A percentile compares a stretch with the other conserved stretches of the same genome.
Conservation (phyloP, 2,888 invertebrate genomes). For the Diadromus collaris region DNA sequence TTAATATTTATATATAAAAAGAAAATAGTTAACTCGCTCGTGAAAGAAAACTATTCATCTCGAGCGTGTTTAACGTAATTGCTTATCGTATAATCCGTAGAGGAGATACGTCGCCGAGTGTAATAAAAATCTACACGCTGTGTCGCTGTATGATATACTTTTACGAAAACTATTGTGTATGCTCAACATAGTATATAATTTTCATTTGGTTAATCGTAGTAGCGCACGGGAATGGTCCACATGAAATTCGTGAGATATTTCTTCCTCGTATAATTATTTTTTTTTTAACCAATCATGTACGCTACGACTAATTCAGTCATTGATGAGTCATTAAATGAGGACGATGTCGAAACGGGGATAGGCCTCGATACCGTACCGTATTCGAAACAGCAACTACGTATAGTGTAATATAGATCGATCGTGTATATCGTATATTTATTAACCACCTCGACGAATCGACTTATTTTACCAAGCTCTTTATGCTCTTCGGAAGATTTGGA, state of each 20-base stretch:
- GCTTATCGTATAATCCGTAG: constrained; percentile 18
- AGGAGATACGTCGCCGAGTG: constrained; percentile 22
- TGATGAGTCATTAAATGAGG: constrained; percentile 38
- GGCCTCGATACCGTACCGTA: not conserved
- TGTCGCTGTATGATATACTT: constrained; percentile 26
- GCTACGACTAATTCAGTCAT: constrained; percentile 57
- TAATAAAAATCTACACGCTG: constrained; percentile 43
- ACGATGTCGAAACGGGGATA: constrained; percentile 25
- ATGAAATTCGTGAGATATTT: constrained; percentile 5
- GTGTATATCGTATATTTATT: constrained; percentile 1
- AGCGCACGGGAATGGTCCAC: constrained; percentile 40
- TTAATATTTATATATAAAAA: constrained; percentile 22
- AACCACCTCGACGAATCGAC: constrained; percentile 3
- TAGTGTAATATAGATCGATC: constrained; percentile 22
- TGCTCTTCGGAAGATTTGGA: constrained; percentile 76
- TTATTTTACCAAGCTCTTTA: constrained; percentile 75
- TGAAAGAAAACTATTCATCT: constrained; percentile 2
- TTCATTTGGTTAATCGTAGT: constrained; percentile 57
- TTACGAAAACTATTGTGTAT: constrained; percentile 46
- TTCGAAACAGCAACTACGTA: constrained; percentile 36
- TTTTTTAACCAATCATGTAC: constrained; percentile 43
- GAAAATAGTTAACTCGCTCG: constrained; percentile 35
- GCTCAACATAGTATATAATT: constrained; percentile 47
- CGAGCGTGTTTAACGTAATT: constrained; percentile 8
- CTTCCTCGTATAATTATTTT: constrained; percentile 9